Conservation (phyloP, 1,140 invertebrate genomes). For the Euglossa dilemma region DNA sequence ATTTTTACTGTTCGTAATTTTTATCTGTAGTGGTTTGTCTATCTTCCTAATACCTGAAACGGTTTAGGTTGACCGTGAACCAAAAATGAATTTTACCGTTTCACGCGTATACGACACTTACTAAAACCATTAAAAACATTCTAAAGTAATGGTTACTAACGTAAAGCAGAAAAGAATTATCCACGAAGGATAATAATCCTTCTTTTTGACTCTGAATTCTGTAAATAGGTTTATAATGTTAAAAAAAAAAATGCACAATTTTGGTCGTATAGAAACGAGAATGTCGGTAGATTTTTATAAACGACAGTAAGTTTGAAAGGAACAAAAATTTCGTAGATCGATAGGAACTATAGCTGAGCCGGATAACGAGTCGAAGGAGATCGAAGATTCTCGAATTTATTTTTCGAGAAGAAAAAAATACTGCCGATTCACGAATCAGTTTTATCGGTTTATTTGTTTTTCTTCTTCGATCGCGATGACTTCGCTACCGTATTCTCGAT, state of each 20-base stretch:
- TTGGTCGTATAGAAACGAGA: background rate
- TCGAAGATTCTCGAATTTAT: background rate
- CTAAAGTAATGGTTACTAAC: slow-evolving; percentile 14
- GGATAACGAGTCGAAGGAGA: background rate
- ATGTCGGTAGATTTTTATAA: background rate
- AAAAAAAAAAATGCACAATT: background rate
- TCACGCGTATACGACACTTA: slow-evolving; percentile 29
- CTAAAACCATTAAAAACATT: slow-evolving; percentile 40
- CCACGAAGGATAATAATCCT: background rate
- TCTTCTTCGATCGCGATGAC: slow-evolving; percentile 78
- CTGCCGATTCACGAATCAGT: background rate
- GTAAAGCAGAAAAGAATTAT: background rate
- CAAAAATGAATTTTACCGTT: slow-evolving; percentile 52
- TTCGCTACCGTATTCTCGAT: slow-evolving; percentile 74
- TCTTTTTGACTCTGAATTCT: too few relatives aligned
- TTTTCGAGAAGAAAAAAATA: background rate
- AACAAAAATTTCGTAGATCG: background rate
- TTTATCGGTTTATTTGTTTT: slow-evolving; percentile 73
- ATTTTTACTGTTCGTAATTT: background rate
- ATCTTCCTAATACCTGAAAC: background rate
- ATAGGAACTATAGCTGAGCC: slow-evolving; percentile 2
- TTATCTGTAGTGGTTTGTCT: background rate
- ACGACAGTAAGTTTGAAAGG: background rate
- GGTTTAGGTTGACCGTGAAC: slow-evolving; percentile 27
- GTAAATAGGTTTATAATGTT: background rate